A percentile compares a stretch with the other conserved stretches of the same genome.
Evolutionary conservation across 2,113 vertebrate species (phyloP).

Genomic region (Otus sunia): DNA sequence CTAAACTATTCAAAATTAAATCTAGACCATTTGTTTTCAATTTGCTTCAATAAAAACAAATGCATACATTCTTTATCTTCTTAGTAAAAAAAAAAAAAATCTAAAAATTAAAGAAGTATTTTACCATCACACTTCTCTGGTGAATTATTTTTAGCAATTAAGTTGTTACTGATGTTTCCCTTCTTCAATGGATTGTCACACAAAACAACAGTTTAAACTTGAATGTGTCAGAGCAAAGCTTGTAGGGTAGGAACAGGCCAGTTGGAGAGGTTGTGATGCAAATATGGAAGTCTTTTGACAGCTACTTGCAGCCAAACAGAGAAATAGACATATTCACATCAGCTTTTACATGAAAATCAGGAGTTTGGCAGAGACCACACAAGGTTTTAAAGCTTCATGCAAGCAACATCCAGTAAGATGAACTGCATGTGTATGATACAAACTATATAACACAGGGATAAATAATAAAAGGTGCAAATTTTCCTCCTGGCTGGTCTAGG

Average conservation of each 20-base stretch:
- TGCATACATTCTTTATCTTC: not conserved
- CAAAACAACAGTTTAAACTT: not conserved
- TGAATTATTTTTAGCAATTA: not conserved
- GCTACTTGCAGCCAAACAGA: not conserved
- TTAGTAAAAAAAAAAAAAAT: not conserved
- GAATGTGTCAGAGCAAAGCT: not conserved
- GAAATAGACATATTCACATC: not conserved
- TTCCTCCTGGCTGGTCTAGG: not conserved
- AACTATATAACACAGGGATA: not conserved
- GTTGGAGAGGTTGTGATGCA: not conserved
- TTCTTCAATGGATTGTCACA: not conserved
- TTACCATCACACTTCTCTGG: not conserved
- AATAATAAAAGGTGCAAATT: not conserved
- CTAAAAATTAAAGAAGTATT: not conserved
- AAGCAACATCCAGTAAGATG: not conserved
- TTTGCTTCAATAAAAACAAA: not conserved
- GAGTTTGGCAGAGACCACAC: not conserved
- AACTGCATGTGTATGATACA: not conserved
- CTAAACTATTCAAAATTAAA: not conserved
- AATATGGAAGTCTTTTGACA: not conserved
- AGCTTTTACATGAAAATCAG: not conserved
- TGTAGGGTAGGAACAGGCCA: not conserved
- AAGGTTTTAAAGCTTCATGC: not conserved
- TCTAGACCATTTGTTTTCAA: accelerated
- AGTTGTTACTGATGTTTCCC: not conserved